A percentile compares a stretch with the other conserved stretches of the same genome.
Conservation (phyloP, 2,113 vertebrate species). For the Oceanites oceanicus region DNA sequence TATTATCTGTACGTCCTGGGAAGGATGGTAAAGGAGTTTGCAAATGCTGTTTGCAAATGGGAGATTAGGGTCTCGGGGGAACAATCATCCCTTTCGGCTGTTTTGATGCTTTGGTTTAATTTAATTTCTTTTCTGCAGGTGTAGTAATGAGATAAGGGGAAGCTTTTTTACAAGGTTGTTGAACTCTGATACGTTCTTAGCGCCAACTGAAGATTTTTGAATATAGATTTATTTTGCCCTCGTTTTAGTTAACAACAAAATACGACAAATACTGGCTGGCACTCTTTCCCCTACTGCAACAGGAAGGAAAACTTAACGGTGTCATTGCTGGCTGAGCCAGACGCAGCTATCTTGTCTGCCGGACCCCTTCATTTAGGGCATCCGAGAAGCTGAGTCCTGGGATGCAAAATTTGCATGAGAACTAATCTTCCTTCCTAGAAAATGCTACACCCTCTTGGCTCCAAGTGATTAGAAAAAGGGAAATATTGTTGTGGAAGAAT, state of each 20-base stretch:
- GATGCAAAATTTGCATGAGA: neutral
- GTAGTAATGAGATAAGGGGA: slow-evolving; percentile 71
- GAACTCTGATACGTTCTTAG: slow-evolving; percentile 45
- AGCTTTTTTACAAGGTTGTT: slow-evolving; percentile 67
- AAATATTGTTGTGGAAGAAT: neutral
- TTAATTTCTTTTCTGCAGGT: slow-evolving; percentile 71
- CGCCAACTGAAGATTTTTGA: slow-evolving; percentile 61
- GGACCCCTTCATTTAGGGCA: neutral
- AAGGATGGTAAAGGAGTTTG: slow-evolving; percentile 63
- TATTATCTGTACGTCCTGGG: slow-evolving; percentile 60
- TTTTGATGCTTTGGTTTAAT: slow-evolving; percentile 61
- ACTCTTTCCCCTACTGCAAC: neutral
- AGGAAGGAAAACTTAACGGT: neutral
- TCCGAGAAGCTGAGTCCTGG: neutral
- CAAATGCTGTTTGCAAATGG: slow-evolving; percentile 69
- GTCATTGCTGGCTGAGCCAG: neutral
- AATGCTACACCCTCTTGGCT: neutral
- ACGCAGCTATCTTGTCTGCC: neutral
- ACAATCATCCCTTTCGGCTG: slow-evolving; percentile 61
- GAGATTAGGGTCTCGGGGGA: slow-evolving; percentile 72
- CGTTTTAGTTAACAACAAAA: neutral
- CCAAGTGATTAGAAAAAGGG: neutral
- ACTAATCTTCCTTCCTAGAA: neutral
- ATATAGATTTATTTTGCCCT: slow-evolving; percentile 52
- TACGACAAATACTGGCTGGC: neutral